Base-by-base conservation (phyloP, 2,888 invertebrate species). In the Timema podura region DNA sequence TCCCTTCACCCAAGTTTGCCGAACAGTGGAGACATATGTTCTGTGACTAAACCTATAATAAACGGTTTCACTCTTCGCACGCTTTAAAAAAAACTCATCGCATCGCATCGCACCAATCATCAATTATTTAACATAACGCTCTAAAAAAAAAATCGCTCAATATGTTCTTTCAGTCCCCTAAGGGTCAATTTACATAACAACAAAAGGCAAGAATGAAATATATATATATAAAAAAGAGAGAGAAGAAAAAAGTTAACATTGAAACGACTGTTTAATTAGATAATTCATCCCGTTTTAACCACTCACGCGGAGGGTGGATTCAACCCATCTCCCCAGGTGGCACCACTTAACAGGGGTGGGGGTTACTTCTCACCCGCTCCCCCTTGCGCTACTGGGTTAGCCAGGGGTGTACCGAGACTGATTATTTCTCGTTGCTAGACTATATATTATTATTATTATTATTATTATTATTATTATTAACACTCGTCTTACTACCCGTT, bases 201-300 rank as follows among this genome's bases (percentile, higher is more conserved):
- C 61, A 30, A 61, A 61, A 61, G 61, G 30, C 61, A 1, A n/a
- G 16, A 57, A 61, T 44, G 45, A 45, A 45, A 30, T 10, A 6
- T 10, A 30, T 30, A 30, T 44, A 61, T 61, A 61, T 44, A 61
- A 61, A 45, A 2, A 45, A 57, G 57, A 61, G 61, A 15, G 49
- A 49, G 49, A 49, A 11, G 11, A 11, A 49, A 49, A 11, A 11
- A 61, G 61, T 61, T 61, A 61, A 61, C 61, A 61, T 61, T 61
- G 61, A 65, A 69, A 69, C 65, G 65, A 69, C 69, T 69, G 54
- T 69, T 69, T 69, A 69, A 69, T 69, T 69, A 69, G 69, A 65
- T 69, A 69, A 69, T 69, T 69, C 69, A 69, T 64, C 69, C 68
- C 64, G 16, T 45, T 61, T n/a, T n/a, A n/a, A n/a, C n/a, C n/a